These are phyloP conservation scores for Heliothis peltigera DNA, from an alignment of 2,888 invertebrate genomes.

Conservation along the genomic window DNA sequence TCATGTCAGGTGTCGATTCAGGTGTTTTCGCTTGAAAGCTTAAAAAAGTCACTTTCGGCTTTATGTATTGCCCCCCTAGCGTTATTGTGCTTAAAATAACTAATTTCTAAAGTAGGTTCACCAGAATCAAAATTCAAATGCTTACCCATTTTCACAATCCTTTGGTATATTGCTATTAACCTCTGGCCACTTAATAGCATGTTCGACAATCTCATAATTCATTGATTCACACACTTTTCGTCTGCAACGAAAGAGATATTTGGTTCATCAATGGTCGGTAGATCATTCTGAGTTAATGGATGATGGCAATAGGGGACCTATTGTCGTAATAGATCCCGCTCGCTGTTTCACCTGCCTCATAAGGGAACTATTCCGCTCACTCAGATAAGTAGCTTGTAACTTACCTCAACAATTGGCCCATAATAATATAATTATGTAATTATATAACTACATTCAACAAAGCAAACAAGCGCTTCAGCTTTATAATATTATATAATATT, in stretches of 20 bases:
- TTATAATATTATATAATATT: too few relatives aligned
- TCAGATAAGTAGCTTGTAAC: too few relatives aligned
- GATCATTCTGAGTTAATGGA: too few relatives aligned
- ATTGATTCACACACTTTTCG: neutral
- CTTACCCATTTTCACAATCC: conserved; percentile 11
- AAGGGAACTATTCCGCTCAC: too few relatives aligned
- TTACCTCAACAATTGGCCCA: too few relatives aligned
- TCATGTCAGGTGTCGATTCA: too few relatives aligned
- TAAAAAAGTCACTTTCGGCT: too few relatives aligned
- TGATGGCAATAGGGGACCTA: neutral
- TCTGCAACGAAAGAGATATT: neutral
- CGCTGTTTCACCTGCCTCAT: too few relatives aligned
- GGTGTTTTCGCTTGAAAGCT: too few relatives aligned
- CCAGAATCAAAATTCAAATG: neutral
- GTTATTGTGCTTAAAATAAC: too few relatives aligned
- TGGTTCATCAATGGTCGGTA: neutral
- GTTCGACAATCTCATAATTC: conserved; percentile 15
- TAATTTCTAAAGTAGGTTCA: neutral
- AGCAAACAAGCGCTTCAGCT: neutral
- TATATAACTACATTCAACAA: neutral
- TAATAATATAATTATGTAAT: neutral
- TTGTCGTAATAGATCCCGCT: neutral
- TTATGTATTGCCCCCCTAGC: too few relatives aligned
- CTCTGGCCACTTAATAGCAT: conserved; percentile 13
- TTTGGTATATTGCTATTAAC: neutral